Evolutionary conservation across 1,140 invertebrate genomes (phyloP), one percentile per base, ranked within the genome.

Genomic region (Brachionus rotundiformis): DNA sequence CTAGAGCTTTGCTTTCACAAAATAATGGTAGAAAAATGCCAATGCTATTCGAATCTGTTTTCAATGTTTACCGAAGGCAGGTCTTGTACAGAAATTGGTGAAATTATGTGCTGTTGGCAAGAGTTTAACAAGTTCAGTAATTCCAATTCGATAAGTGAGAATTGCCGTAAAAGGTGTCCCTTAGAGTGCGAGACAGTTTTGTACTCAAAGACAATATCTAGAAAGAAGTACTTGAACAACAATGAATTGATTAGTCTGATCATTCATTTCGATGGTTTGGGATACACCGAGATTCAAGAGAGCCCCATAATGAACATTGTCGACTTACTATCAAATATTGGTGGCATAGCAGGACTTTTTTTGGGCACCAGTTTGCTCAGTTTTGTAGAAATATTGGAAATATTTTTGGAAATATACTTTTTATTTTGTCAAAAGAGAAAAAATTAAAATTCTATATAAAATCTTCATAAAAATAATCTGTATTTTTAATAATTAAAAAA

Each of bases 341-440:
- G 76, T 54, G 76, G 76, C 8, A 54, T 63, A 36, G 47, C 59
- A 2, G 76, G 76, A 3, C 76, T 79, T 41, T 79, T 79, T 63
- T 39, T 79, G 13, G 76, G 76, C 8, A 29, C 54, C n/a, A 59
- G 47, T 59, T 23, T 79, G 19, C 27, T 79, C 3, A 79, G 76
- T 59, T 79, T 79, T 79, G 23, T 59, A 13, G 76, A 79, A 79
- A 63, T 79, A 31, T 33, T 79, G n/a, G 76, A 79, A 31, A 54
- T 79, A 39, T 79, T 79, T 27, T 36, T 79, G 11, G 36, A 73
- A 25, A 3, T 44, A 13, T 44, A 31, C n/a, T 65, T 31, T 27
- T 29, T 65, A 65, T 65, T 65, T 65, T 31, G 4, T 65, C 19
- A 33, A 27, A 65, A 65, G n/a, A 27, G 31, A 19, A 0, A 54